Evolutionary conservation across 1,140 invertebrate species (phyloP).

Genomic region (Leptoteleia sp.): DNA sequence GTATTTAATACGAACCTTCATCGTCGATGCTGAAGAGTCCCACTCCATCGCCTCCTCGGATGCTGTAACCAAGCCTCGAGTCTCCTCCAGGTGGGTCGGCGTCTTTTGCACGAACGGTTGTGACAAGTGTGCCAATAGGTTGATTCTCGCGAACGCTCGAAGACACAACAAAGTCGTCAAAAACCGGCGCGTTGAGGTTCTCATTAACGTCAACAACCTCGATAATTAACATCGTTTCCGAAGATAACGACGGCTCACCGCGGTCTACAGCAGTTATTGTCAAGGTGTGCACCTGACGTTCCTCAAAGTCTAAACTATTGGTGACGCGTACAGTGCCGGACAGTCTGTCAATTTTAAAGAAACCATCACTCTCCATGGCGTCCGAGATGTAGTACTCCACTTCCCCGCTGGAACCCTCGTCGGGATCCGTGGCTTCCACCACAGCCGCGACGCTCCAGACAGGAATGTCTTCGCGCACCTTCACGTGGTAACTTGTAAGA

Average conservation of each 20-base stretch:
- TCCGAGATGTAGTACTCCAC: constrained; percentile 89
- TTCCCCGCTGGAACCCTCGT: constrained; percentile 89
- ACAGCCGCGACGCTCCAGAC: constrained; percentile 92
- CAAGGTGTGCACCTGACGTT: constrained; percentile 92
- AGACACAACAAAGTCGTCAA: constrained; percentile 89
- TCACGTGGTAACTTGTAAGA: constrained; percentile 87
- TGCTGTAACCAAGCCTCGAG: constrained; percentile 91
- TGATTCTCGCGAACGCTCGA: constrained; percentile 89
- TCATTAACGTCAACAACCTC: constrained; percentile 97
- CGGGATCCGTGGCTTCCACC: constrained; percentile 92
- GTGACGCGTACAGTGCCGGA: constrained; percentile 92
- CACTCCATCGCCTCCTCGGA: constrained; percentile 93
- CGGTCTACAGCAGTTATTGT: constrained; percentile 91
- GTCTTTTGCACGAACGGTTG: constrained; percentile 89
- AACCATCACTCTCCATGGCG: constrained; percentile 83
- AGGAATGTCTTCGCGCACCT: constrained; percentile 95
- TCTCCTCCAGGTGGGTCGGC: constrained; percentile 89
- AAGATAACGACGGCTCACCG: constrained; percentile 87
- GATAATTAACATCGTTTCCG: constrained; percentile 89
- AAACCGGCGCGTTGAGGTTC: constrained; percentile 91
- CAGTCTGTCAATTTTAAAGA: constrained; percentile 89
- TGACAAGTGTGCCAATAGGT: constrained; percentile 87
- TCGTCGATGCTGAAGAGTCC: constrained; percentile 95
- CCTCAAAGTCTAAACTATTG: constrained; percentile 91
- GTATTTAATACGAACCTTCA: constrained; percentile 85